These are phyloP conservation scores for Melanogrammus aeglefinus DNA, from an alignment of 2,797 vertebrate species.

Conservation along the genomic window DNA sequence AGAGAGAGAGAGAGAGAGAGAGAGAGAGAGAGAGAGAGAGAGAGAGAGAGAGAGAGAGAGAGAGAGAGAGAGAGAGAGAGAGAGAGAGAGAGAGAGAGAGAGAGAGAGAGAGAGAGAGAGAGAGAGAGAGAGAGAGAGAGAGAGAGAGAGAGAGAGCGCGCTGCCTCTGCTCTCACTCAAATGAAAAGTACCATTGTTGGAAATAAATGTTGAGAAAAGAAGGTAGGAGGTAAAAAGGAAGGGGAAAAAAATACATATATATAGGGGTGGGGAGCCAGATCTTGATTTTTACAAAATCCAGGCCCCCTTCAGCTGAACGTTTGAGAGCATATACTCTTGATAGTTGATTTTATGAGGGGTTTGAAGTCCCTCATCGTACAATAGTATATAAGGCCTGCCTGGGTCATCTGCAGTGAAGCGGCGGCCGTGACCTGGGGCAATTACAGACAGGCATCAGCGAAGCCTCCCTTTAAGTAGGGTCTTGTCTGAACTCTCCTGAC, in stretches of 20 bases:
- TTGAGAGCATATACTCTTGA: constrained; percentile 67
- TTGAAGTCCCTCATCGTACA: constrained; percentile 68
- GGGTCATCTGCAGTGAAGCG: constrained; percentile 66
- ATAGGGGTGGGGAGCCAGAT: constrained; percentile 34
- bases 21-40: too few species aligned
- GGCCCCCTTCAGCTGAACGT: constrained; percentile 62
- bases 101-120: too few species aligned
- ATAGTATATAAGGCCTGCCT: constrained; percentile 73
- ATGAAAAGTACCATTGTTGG: constrained; percentile 64
- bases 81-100: too few species aligned
- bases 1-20: too few species aligned
- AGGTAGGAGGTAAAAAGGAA: constrained; percentile 16
- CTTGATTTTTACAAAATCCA: constrained; percentile 75
- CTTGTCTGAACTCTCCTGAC: constrained; percentile 61
- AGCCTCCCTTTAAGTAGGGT: constrained; percentile 54
- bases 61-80: too few species aligned
- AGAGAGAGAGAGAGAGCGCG: constrained; percentile 30
- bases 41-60: too few species aligned
- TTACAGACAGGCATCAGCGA: constrained; percentile 73
- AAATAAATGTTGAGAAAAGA: constrained; percentile 60
- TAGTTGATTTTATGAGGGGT: constrained; percentile 67
- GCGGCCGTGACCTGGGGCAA: constrained; percentile 71
- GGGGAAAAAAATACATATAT: constrained; percentile 34
- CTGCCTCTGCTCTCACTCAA: constrained; percentile 63
- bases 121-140: background rate